Evolutionary conservation across 2,888 invertebrate species (phyloP), one percentile per base, ranked within the genome.

Genomic region (Rugalucina vietnamica): DNA sequence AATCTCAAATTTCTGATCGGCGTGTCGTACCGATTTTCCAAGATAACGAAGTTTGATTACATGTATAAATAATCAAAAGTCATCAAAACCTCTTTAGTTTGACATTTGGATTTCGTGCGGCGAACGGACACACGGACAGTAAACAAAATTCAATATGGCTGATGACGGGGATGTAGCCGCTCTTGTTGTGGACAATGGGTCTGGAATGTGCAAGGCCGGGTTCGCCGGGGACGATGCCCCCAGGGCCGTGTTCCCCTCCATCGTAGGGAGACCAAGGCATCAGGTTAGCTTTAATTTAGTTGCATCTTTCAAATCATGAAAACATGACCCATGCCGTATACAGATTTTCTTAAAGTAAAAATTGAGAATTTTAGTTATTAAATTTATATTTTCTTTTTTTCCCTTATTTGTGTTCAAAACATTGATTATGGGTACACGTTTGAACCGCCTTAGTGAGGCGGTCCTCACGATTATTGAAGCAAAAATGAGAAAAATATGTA

Each of bases 221-320:
- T 91, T 91, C 54, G 90, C 90, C 85, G 91, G 91, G 77, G 91
- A 91, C 82, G 90, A 89, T 81, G 91, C 90, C 54, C 91, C 91
- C 39, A 87, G 90, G 83, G 90, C 89, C 79, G 90, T 91, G 57
- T 91, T 91, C 83, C 90, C 91, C 29, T 90, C 90, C 71, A 89
- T 91, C 77, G 90, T 91, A 75, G 91, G 91, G 34, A 76, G 91
- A 82, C 90, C 91, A 72, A 88, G 89, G 85, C 91, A 90, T 89
- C 91, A 91, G 88, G 91, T 90, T 79, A 76, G 81, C 97, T 98
- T 96, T 98, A 98, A 95, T 98, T 98, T 95, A n/a, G n/a, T n/a
- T n/a, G n/a, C n/a, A n/a, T n/a, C n/a, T n/a, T n/a, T n/a, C n/a
- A n/a, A n/a, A n/a, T n/a, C n/a, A n/a, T n/a, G n/a, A n/a, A n/a